phyloP scores from a whole-genome alignment of 2,113 vertebrate species.

The Dendropsophus ebraccatus region DNA sequence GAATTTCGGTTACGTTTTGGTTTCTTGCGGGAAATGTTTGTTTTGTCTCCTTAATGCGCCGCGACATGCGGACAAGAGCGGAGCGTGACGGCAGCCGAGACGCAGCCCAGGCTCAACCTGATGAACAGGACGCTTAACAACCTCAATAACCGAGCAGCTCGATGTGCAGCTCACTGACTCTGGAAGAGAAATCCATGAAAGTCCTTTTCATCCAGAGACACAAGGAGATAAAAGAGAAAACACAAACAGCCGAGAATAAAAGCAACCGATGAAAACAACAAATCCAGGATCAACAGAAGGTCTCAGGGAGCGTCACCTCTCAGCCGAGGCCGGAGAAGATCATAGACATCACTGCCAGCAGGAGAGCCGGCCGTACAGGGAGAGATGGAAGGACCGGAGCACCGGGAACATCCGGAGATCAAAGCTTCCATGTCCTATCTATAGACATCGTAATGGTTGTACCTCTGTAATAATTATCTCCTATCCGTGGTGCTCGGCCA shows the following conservation, averaged over 20 bases:
- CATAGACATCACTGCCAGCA: neutral
- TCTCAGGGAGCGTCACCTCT: neutral
- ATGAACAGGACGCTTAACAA: neutral
- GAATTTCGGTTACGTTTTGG: neutral
- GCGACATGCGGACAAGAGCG: neutral
- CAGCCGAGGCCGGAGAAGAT: slow-evolving; percentile 9
- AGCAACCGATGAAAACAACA: slow-evolving; percentile 8
- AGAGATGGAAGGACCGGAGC: neutral
- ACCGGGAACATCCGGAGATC: neutral
- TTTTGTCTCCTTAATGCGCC: slow-evolving; percentile 14
- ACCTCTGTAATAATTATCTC: too few species aligned
- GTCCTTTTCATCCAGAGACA: slow-evolving; percentile 12
- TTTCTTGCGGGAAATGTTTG: neutral
- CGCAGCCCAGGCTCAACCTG: neutral
- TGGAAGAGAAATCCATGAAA: slow-evolving; percentile 29
- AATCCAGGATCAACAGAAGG: neutral
- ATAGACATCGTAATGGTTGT: too few species aligned
- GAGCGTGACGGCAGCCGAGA: neutral
- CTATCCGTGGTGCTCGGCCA: too few species aligned
- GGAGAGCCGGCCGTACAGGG: neutral
- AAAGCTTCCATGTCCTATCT: too few species aligned
- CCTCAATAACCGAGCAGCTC: slow-evolving; percentile 19
- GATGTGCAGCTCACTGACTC: slow-evolving; percentile 24
- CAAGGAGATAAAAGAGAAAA: slow-evolving; percentile 14
- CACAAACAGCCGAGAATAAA: slow-evolving; percentile 26